phyloP scores from a whole-genome alignment of 2,113 vertebrate species.

The Paratilapia polleni region DNA sequence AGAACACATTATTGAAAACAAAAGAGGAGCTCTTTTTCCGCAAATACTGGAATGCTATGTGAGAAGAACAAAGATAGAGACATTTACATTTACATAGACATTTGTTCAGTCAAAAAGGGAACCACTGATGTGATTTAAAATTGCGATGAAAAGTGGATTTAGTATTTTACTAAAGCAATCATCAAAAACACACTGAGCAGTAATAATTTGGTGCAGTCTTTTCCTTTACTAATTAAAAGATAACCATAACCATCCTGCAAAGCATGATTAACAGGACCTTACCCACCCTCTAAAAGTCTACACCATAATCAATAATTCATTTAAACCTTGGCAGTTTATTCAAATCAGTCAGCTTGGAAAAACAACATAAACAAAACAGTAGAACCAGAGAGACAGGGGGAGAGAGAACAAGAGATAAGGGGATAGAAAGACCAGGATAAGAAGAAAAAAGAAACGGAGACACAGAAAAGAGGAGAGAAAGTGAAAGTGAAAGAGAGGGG shows the following conservation, averaged over 20 bases:
- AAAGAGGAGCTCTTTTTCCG: constrained; percentile 1
- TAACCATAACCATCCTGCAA: constrained; percentile 56
- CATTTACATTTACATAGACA: too few species aligned
- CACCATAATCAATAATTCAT: constrained; percentile 78
- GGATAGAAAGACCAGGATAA: neutral
- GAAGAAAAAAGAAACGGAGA: neutral
- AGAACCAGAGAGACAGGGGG: constrained; percentile 4
- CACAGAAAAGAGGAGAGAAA: constrained; percentile 10
- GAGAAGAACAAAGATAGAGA: constrained; percentile 19
- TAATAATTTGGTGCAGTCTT: constrained; percentile 44
- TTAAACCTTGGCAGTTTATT: constrained; percentile 72
- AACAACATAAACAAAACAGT: constrained; percentile 49
- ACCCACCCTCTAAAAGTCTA: constrained; percentile 57
- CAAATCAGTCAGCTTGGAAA: constrained; percentile 67
- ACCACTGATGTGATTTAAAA: neutral
- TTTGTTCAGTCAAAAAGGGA: neutral
- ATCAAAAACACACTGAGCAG: constrained; percentile 14
- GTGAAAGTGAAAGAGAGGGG: constrained; percentile 17
- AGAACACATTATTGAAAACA: constrained; percentile 26
- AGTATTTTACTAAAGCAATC: neutral
- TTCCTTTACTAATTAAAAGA: constrained; percentile 72
- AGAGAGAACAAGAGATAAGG: neutral
- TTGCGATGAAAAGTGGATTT: neutral
- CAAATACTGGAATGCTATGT: neutral
- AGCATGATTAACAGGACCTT: constrained; percentile 63